Evolutionary conservation across 1,140 invertebrate genomes (phyloP).

Genomic region (Lanistes nyassanus): DNA sequence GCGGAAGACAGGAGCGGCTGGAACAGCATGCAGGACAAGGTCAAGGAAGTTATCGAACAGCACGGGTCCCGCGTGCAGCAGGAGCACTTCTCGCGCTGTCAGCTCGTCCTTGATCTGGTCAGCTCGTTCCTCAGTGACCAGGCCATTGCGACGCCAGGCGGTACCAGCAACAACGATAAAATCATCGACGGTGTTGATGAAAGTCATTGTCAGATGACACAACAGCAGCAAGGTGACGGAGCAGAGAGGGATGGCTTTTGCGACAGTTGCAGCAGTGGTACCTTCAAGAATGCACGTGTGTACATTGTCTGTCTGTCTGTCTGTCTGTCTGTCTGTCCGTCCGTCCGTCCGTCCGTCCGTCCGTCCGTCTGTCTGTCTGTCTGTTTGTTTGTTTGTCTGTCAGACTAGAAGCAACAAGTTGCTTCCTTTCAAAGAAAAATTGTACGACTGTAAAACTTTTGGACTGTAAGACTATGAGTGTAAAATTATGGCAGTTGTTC

Average conservation of each 20-base stretch:
- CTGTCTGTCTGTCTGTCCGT: no score
- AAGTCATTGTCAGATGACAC: neutral
- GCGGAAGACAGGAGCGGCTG: constrained; percentile 7
- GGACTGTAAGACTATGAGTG: no score
- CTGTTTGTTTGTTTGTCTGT: no score
- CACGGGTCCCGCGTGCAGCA: neutral
- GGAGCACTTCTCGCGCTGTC: constrained; percentile 10
- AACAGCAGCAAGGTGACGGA: neutral
- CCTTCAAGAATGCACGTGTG: neutral
- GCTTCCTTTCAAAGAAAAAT: no score
- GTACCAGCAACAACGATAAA: no score
- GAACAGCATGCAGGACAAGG: constrained; percentile 23
- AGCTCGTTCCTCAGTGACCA: neutral
- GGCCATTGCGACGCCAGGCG: no score
- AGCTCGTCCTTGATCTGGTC: constrained; percentile 4
- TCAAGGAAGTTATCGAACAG: constrained; percentile 1
- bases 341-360: no score
- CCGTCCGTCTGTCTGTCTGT: no score
- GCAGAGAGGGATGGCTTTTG: neutral
- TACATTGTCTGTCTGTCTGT: neutral
- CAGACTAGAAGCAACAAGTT: no score
- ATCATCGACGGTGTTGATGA: no score
- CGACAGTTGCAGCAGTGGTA: neutral
- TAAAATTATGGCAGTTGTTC: no score
- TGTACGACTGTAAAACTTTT: no score